Base-by-base conservation (phyloP, 2,113 vertebrate species). In the Ciconia maguari region DNA sequence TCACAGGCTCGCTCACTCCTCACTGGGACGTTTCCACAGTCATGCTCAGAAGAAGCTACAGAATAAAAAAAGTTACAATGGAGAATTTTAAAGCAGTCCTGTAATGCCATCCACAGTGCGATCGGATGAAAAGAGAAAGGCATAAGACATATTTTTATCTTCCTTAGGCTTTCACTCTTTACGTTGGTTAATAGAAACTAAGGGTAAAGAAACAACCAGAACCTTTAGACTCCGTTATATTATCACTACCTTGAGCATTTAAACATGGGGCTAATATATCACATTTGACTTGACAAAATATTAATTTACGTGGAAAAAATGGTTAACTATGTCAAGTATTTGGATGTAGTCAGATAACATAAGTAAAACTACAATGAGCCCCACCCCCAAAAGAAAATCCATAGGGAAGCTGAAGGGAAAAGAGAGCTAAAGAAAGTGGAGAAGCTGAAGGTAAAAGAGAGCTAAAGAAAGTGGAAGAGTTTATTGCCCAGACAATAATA, bases 21-120 rank as follows among this genome's bases (percentile, higher is more conserved):
- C 38, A 6, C 12, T 38, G 76, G 51, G 10, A 98, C 98, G 57
- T 98, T 97, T 57, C 99, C 99, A 60, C 99, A 99, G 4, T 97
- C 96, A 44, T 97, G 82, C 8, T 96, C 72, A 60, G 91, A 13
- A 57, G 94, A 11, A 34, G 11, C 98, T 98, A 55, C 44, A 51
- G 29, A 83, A 90, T 62, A 19, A 70, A 60, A 82, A 69, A 65
- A 62, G 65, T 38, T 42, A 30, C 25, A 54, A 14, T 74, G 46
- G 62, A 69, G 77, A 75, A 21, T 46, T 83, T 66, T 75, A 62
- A 74, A 36, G 13, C 34, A 29, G 27, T 55, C 14, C 18, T 90
- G 13, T 32, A 62, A 36, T 15, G 36, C 20, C 19, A 46, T 52
- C 27, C 66, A 20, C 27, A 34, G n/a, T 9, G 22, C 21, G 69